These are phyloP conservation scores for Melospiza melodia DNA, from an alignment of 2,113 vertebrate species.

Conservation along the genomic window DNA sequence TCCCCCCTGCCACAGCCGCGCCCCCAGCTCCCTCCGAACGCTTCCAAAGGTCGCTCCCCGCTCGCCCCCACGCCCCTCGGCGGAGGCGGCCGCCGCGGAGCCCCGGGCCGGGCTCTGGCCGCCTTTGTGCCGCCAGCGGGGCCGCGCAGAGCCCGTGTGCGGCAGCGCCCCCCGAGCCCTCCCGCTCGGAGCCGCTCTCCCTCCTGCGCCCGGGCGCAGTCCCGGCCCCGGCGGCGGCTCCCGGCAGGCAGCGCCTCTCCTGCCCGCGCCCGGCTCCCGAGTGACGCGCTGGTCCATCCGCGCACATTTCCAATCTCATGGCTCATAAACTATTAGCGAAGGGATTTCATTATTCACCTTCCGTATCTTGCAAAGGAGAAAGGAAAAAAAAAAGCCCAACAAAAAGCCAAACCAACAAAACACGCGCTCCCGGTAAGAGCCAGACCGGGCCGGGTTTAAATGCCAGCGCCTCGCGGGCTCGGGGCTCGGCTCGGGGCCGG, in stretches of 20 bases:
- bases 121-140: neutral
- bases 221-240: neutral
- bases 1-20: neutral
- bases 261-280: neutral
- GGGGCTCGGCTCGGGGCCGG: neutral
- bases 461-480: neutral
- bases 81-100: neutral
- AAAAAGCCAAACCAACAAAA: neutral
- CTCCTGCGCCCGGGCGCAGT: neutral
- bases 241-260: neutral
- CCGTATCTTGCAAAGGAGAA: conserved; percentile 66
- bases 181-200: neutral
- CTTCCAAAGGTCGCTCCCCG: neutral
- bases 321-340: conserved; percentile 96
- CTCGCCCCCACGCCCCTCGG: neutral
- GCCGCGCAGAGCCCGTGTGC: neutral
- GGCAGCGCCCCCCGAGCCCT: neutral
- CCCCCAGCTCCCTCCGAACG: neutral
- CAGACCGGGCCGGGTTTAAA: neutral
- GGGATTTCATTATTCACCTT: conserved; percentile 88
- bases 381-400: neutral
- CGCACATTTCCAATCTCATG: conserved; percentile 96
- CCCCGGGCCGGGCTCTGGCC: neutral
- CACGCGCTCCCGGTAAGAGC: neutral
- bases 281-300: conserved; percentile 56